Conservation (phyloP, 2,113 vertebrate genomes). For the Larimichthys polyactis region DNA sequence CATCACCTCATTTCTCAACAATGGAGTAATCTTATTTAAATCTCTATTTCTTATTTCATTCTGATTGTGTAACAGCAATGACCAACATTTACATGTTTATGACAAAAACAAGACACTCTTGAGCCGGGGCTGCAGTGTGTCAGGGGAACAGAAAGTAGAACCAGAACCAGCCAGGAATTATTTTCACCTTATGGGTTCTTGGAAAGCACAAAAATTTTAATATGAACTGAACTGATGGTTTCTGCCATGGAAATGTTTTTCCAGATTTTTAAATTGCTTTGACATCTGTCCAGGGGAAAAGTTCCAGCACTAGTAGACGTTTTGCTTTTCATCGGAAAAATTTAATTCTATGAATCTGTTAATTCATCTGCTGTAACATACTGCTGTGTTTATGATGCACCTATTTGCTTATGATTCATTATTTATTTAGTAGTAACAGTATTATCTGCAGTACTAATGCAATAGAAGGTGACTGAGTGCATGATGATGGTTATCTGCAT, state of each 20-base stretch:
- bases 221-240: background rate
- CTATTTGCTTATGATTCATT: background rate
- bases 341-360: background rate
- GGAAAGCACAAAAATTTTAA: background rate
- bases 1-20: constrained; percentile 6
- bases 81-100: background rate
- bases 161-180: background rate
- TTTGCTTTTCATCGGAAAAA: background rate
- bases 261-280: background rate
- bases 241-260: background rate
- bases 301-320: background rate
- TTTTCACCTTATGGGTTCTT: background rate
- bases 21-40: constrained; percentile 18
- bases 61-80: background rate
- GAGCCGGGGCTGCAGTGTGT: background rate
- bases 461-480: background rate
- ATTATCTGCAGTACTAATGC: background rate
- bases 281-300: background rate
- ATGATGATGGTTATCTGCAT: background rate
- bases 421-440: background rate
- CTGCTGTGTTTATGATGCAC: background rate
- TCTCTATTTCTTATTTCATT: background rate
- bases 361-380: background rate
- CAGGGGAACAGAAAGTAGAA: background rate
- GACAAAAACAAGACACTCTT: background rate